Evolutionary conservation across 2,113 vertebrate species (phyloP).

Genomic region (Gavialis gangeticus): DNA sequence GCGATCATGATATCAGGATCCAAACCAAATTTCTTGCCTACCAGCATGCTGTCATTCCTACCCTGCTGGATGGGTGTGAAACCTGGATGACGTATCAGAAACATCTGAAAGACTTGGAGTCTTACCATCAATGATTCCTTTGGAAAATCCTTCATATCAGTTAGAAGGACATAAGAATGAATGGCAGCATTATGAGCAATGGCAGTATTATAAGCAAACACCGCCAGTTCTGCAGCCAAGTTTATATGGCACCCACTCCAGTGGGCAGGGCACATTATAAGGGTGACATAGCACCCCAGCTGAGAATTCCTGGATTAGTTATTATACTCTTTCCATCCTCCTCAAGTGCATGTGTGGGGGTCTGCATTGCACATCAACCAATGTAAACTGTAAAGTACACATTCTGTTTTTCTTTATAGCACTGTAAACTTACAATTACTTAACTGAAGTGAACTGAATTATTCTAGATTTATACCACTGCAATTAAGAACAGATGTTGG

Average conservation of each 20-base stretch:
- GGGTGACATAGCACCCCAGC: background rate
- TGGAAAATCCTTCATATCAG: no score
- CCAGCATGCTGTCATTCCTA: no score
- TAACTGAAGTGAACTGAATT: background rate
- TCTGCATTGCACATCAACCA: background rate
- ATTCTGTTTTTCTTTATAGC: background rate
- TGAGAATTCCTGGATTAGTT: background rate
- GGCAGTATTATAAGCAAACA: background rate
- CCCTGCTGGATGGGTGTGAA: no score
- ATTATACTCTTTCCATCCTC: background rate
- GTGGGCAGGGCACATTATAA: no score
- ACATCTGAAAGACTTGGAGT: no score
- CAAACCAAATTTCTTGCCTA: no score
- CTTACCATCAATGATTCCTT: no score
- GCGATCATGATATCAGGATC: no score
- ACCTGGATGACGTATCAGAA: no score
- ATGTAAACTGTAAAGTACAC: background rate
- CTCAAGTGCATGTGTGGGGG: background rate
- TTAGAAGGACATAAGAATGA: no score
- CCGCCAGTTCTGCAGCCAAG: no score
- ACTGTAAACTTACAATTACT: background rate
- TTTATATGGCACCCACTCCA: no score
- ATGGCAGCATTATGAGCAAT: background rate
- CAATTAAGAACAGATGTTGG: slow-evolving; percentile 41
- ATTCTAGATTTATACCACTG: slow-evolving; percentile 1